Base-by-base conservation (phyloP, 2,113 vertebrate genomes). In the Craseonycteris thonglongyai region DNA sequence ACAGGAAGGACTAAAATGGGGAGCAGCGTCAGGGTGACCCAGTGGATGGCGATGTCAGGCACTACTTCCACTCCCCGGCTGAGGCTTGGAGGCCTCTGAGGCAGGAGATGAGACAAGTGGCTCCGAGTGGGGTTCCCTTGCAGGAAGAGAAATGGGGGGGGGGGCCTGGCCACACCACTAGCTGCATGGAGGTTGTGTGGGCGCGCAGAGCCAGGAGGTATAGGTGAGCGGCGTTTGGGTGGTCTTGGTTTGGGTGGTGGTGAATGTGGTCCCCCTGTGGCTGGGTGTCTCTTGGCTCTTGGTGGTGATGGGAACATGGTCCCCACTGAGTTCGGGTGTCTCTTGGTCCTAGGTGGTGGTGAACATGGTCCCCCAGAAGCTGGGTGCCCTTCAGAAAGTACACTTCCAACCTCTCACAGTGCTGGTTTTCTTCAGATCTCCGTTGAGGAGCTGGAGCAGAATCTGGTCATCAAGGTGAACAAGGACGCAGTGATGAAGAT, bases 401-500 rank as follows among this genome's bases (percentile, higher is more conserved):
- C 28, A 24, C 42, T 6, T 1, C 79, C 42, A n/a, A n/a, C 51
- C 28, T 56, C 59, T 88, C 45, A 47, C 0, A 7, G 61, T 35
- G 0, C 35, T n/a, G 76, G 66, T 89, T 33, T 47, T 61, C 81
- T 72, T 63, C 96, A 99, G 99, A 99, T 99, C 96, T 99, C 99
- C 0, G 99, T 99, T 49, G 99, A 99, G 98, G 99, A 99, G 97
- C 98, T 99, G 1, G 99, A 99, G 0, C 98, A 98, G 93, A 99
- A 98, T 94, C 98, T 99, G 8, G 98, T 99, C 95, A 98, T 99
- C 93, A 99, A 99, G 97, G 99, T 99, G 24, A 99, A 99, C 98
- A 98, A 97, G 84, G 99, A 99, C 42, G 99, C 99, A 1, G 99
- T 99, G 54, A 99, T 99, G 99, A 99, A 99, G 98, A 99, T 99